Percentiles rank a stretch among this genome's conserved stretches.
Conservation (phyloP, 2,797 vertebrate species). For the Alca torda region DNA sequence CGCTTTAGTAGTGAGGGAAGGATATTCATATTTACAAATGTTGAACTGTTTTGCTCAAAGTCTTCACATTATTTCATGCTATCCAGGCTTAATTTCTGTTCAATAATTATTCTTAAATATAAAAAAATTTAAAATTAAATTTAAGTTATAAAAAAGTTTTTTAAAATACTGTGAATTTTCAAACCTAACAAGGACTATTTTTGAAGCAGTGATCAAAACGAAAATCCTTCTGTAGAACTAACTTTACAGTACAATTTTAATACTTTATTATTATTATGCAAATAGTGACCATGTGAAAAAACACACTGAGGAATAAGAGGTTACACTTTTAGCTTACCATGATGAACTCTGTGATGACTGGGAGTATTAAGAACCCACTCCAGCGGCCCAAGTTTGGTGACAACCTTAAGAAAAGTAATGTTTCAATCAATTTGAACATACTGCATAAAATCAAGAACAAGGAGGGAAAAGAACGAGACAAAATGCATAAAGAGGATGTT, state of each 20-base stretch:
- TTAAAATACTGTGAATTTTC: neutral
- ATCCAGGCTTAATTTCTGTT: neutral
- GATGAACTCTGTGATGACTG: conserved; percentile 93
- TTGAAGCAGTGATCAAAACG: neutral
- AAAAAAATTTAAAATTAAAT: neutral
- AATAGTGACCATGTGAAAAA: neutral
- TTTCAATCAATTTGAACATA: neutral
- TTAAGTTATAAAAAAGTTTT: neutral
- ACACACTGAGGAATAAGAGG: neutral
- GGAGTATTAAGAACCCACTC: conserved; percentile 93
- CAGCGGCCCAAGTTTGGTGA: conserved; percentile 87
- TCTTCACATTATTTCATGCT: neutral
- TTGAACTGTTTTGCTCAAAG: neutral
- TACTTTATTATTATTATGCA: neutral
- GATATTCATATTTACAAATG: neutral
- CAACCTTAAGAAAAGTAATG: conserved; percentile 75
- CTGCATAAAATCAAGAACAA: neutral
- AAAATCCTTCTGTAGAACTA: neutral
- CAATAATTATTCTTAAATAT: neutral
- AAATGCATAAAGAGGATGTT: neutral
- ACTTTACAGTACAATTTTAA: neutral
- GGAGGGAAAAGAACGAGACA: neutral
- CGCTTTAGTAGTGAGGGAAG: neutral
- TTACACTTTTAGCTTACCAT: conserved; percentile 77
- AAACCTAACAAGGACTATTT: neutral